These are phyloP conservation scores for Neodiprion virginianus DNA, from an alignment of 1,140 invertebrate genomes.

Conservation along the genomic window DNA sequence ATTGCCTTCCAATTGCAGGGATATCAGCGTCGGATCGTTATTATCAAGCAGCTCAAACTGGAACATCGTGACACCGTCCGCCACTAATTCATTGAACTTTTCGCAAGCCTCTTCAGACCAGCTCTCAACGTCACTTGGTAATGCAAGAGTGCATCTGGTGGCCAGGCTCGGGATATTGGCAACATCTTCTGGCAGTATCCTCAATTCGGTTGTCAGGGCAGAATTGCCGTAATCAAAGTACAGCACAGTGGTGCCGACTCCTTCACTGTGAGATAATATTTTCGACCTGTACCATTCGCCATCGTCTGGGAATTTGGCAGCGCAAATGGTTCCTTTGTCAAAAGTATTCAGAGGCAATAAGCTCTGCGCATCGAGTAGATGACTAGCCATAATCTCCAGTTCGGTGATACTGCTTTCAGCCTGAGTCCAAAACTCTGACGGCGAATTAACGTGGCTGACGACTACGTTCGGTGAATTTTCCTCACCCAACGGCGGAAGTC, in stretches of 20 bases:
- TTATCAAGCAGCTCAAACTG: slow-evolving; percentile 64
- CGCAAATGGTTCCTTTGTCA: slow-evolving; percentile 68
- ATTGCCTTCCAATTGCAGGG: slow-evolving; percentile 33
- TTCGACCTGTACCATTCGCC: slow-evolving; percentile 74
- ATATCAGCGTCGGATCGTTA: slow-evolving; percentile 32
- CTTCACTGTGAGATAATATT: slow-evolving; percentile 67
- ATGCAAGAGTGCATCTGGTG: slow-evolving; percentile 68
- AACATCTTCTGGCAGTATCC: slow-evolving; percentile 69
- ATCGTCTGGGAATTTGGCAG: slow-evolving; percentile 74
- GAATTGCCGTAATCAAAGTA: slow-evolving; percentile 81
- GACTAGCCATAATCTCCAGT: slow-evolving; percentile 68
- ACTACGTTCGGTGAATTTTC: slow-evolving; percentile 63
- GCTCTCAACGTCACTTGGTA: slow-evolving; percentile 64
- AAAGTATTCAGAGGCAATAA: slow-evolving; percentile 61
- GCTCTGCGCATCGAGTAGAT: slow-evolving; percentile 63
- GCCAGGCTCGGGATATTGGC: slow-evolving; percentile 67
- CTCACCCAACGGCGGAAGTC: slow-evolving; percentile 49
- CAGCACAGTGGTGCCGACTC: slow-evolving; percentile 67
- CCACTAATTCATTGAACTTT: slow-evolving; percentile 70
- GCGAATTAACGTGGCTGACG: slow-evolving; percentile 72
- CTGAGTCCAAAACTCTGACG: slow-evolving; percentile 76
- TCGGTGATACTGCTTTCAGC: slow-evolving; percentile 67
- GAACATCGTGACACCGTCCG: slow-evolving; percentile 71
- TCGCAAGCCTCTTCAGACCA: slow-evolving; percentile 70
- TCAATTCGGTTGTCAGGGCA: slow-evolving; percentile 65